Evolutionary conservation across 1,140 invertebrate species (phyloP), one percentile per base, ranked within the genome.

Genomic region (Coboldia fuscipes): DNA sequence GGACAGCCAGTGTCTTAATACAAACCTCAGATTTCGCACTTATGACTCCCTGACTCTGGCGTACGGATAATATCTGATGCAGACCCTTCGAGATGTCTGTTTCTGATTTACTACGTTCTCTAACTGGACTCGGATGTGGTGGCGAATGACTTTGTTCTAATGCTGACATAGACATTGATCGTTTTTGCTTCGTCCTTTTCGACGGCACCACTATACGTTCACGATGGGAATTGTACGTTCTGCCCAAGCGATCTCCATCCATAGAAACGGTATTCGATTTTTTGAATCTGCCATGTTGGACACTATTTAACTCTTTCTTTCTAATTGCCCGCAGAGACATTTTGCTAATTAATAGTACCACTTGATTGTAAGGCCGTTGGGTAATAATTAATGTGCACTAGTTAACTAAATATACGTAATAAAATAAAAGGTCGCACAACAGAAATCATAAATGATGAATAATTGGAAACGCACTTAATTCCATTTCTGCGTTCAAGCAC

Each of bases 21-120:
- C 50, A 53, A 33, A 53, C 48, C 30, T 53, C 50, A 3, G 50
- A 52, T 33, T 53, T 53, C 24, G 50, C 50, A 47, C 43, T 47
- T 22, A 37, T 32, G 17, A 39, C 29, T 34, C 34, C 16, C 34
- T 22, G 5, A 28, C 20, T n/a, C 27, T 34, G 39, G 38, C 12
- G 30, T 41, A 23, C 37, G 41, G 24, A 41, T 12, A 20, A 32
- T 17, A 32, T 32, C 6, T 19, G 16, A 18, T 5, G 17, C 30
- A 6, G 30, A 15, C 23, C 23, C 7, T 14, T 21, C 7, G 7
- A 13, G 14, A 7, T 6, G 29, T 6, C 15, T 6, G 7, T 30
- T 30, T 13, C 14, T 30, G 29, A 7, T 15, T 12, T 30, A 7
- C 15, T 6, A 7, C 29, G 14, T 6, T 13, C 7, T 8, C 23